Evolutionary conservation across 2,888 invertebrate genomes (phyloP).

Genomic region (Leptinotarsa tumamoca): DNA sequence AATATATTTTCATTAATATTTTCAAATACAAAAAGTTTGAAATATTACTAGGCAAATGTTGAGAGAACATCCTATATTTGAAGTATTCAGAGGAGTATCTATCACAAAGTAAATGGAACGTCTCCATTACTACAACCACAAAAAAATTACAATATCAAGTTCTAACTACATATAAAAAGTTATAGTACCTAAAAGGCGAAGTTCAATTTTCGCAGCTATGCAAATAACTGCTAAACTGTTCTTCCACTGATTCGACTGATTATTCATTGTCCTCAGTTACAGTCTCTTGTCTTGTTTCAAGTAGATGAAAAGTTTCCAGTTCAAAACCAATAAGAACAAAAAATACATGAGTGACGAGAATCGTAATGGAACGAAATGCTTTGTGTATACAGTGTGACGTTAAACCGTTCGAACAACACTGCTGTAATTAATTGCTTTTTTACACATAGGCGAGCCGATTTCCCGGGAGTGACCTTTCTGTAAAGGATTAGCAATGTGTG

Average conservation of each 20-base stretch:
- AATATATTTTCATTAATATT: too few relatives aligned
- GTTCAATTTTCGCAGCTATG: too few relatives aligned
- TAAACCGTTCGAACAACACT: constrained; percentile 5
- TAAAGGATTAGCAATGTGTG: constrained; percentile 11
- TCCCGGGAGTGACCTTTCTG: neutral
- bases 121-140: too few relatives aligned
- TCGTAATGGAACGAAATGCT: neutral
- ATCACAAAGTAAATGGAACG: too few relatives aligned
- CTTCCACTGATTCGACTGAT: neutral
- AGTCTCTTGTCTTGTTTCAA: neutral
- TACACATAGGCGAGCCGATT: neutral
- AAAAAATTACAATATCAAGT: too few relatives aligned
- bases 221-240: too few relatives aligned
- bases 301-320: neutral
- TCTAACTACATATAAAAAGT: too few relatives aligned
- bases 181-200: too few relatives aligned
- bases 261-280: neutral
- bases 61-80: too few relatives aligned
- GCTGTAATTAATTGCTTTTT: constrained; percentile 17
- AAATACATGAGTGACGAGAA: neutral
- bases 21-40: too few relatives aligned
- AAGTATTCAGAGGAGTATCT: too few relatives aligned
- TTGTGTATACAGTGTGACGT: neutral
- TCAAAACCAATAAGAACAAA: neutral
- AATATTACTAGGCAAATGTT: too few relatives aligned